phyloP scores from a whole-genome alignment of 2,797 vertebrate genomes.

The Alfaro cultratus region DNA sequence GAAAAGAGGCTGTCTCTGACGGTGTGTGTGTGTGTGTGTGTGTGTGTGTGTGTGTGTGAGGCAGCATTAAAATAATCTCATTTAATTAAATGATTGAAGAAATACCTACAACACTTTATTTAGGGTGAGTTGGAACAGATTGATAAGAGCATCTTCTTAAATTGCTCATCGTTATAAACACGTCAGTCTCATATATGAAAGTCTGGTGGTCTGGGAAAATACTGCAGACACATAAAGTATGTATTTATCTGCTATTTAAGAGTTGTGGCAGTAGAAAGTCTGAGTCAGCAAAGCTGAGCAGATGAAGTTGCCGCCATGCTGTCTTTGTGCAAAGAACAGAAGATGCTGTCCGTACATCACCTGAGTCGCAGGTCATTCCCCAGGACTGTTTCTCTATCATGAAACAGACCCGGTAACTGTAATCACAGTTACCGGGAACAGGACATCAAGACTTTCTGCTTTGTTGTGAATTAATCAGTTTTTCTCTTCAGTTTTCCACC shows the following conservation, averaged over 20 bases:
- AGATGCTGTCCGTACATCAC: conserved; percentile 15
- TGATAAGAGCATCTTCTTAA: conserved; percentile 40
- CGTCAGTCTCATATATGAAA: conserved; percentile 20
- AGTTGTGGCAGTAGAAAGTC: conserved; percentile 15
- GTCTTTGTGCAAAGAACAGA: conserved; percentile 38
- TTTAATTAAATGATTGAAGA: conserved; percentile 15
- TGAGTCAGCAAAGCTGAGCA: conserved; percentile 60
- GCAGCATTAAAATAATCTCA: conserved; percentile 31
- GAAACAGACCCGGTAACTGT: no score
- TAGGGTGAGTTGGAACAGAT: conserved; percentile 28
- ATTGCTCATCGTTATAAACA: conserved; percentile 36
- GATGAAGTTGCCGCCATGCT: conserved; percentile 54
- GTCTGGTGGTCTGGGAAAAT: conserved; percentile 28
- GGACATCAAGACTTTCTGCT: neutral
- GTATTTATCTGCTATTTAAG: conserved; percentile 42
- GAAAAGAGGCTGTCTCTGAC: neutral
- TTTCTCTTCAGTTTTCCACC: conserved; percentile 37
- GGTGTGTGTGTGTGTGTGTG: neutral
- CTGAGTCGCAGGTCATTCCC: conserved; percentile 13
- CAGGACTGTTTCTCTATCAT: conserved; percentile 40
- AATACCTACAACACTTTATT: conserved; percentile 30
- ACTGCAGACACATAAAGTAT: conserved; percentile 33
- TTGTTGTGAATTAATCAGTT: conserved; percentile 15
- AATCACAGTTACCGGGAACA: conserved; percentile 9
- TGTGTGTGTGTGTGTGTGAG: neutral